phyloP scores from a whole-genome alignment of 2,113 vertebrate species.

The Diphyllodes magnificus region DNA sequence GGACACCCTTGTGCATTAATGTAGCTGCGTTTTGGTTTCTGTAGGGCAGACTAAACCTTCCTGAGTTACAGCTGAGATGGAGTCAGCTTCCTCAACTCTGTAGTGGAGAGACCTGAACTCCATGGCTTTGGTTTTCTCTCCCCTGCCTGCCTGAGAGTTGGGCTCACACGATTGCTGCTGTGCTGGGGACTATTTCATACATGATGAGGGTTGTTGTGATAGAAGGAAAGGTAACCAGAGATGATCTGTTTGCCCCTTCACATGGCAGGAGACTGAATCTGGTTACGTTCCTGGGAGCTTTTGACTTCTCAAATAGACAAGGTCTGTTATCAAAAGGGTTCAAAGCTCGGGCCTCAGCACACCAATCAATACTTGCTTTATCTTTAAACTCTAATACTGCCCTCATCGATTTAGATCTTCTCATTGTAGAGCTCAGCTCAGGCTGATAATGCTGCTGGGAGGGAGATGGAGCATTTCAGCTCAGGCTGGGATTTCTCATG shows the following conservation, averaged over 20 bases:
- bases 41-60: conserved; percentile 30
- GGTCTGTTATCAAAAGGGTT: conserved; percentile 1
- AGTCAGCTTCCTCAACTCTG: neutral
- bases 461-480: neutral
- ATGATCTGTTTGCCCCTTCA: neutral
- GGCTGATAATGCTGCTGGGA: neutral
- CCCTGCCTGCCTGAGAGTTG: neutral
- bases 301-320: neutral
- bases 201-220: neutral
- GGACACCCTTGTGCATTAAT: conserved; percentile 49
- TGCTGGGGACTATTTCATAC: neutral
- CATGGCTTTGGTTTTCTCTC: neutral
- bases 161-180: neutral
- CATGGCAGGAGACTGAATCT: neutral
- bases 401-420: conserved; percentile 15
- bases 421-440: neutral
- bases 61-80: neutral
- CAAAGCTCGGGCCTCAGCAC: conserved; percentile 5
- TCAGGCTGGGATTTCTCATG: neutral
- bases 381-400: conserved; percentile 23
- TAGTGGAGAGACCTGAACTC: neutral
- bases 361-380: conserved; percentile 41
- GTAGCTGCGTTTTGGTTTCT: conserved; percentile 39
- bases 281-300: neutral
- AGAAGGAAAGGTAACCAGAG: neutral